phyloP scores from a whole-genome alignment of 2,797 vertebrate species.

The Pipistrellus pygmaeus region DNA sequence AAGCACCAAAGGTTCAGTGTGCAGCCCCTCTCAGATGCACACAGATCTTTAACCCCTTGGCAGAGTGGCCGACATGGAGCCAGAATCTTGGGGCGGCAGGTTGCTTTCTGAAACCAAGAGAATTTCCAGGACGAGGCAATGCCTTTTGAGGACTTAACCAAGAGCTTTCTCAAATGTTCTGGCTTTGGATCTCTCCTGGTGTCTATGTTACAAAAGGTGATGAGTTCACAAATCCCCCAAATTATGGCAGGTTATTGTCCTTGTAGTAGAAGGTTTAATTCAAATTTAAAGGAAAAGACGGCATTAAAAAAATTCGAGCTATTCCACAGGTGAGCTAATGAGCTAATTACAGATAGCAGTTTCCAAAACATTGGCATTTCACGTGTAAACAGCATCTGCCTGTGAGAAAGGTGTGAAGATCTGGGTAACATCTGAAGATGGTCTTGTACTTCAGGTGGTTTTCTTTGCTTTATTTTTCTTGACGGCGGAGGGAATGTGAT shows the following conservation, averaged over 20 bases:
- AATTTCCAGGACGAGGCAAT: fast-evolving
- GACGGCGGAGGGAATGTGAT: not conserved
- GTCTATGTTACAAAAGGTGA: not conserved
- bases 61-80: fast-evolving
- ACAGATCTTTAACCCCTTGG: not conserved
- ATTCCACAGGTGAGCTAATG: conserved; percentile 80
- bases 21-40: too few species aligned
- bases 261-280: not conserved
- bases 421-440: conserved; percentile 18
- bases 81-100: not conserved
- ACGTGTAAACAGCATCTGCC: conserved; percentile 79
- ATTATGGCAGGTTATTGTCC: not conserved
- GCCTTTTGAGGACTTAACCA: not conserved
- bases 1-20: too few species aligned
- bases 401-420: conserved; percentile 71
- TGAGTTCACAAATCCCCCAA: not conserved
- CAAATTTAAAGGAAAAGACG: not conserved
- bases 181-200: not conserved
- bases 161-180: not conserved
- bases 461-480: not conserved
- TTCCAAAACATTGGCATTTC: conserved; percentile 75
- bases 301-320: not conserved
- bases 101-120: not conserved
- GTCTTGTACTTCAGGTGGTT: conserved; percentile 37
- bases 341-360: conserved; percentile 78